Percentiles rank a stretch among this genome's conserved stretches.
Conservation (phyloP, 2,113 vertebrate species). For the Strigops habroptila region DNA sequence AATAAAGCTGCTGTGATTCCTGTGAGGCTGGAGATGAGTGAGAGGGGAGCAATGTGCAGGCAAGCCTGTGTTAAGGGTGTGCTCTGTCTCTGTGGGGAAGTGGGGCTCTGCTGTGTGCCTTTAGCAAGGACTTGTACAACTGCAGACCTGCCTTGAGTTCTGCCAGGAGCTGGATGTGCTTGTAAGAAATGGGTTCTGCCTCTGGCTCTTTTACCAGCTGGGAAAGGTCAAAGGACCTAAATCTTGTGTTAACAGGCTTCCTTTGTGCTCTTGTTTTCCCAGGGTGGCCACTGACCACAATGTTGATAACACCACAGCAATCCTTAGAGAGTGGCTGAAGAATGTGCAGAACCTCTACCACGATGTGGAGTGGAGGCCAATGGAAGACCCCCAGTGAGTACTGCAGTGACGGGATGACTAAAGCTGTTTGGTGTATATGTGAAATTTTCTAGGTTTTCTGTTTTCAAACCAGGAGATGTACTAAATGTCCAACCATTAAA, state of each 20-base stretch:
- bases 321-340: constrained; percentile 92
- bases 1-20: background rate
- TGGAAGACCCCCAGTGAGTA: constrained; percentile 89
- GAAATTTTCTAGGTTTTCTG: background rate
- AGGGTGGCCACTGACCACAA: constrained; percentile 96
- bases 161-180: background rate
- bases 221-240: background rate
- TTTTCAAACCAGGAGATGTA: background rate
- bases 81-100: background rate
- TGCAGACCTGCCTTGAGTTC: background rate
- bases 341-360: constrained; percentile 86
- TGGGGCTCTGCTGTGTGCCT: background rate
- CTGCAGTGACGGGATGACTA: background rate
- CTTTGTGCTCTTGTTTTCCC: background rate
- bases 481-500: background rate
- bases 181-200: background rate
- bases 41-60: background rate
- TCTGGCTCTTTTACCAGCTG: background rate
- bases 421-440: background rate
- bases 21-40: background rate
- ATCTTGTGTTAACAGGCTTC: background rate
- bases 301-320: constrained; percentile 88
- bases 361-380: constrained; percentile 93
- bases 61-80: accelerated
- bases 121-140: background rate